phyloP scores from a whole-genome alignment of 2,113 vertebrate species.

The Halichoeres trimaculatus region DNA sequence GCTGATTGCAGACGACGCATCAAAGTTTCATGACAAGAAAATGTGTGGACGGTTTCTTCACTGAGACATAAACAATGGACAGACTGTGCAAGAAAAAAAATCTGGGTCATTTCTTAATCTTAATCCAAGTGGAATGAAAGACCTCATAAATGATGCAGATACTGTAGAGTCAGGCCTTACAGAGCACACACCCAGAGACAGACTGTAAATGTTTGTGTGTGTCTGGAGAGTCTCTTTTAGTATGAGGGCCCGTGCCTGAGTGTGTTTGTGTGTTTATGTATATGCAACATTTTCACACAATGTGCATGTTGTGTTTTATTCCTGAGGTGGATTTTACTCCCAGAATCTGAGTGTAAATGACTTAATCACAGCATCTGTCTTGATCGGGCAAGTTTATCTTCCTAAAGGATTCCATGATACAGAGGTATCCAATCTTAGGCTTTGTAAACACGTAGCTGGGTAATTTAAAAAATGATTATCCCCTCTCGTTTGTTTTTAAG shows the following conservation, averaged over 20 bases:
- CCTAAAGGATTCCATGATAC: background rate
- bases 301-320: background rate
- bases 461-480: too few species aligned
- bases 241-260: conserved; percentile 23
- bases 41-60: background rate
- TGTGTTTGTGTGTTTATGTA: conserved; percentile 23
- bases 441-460: too few species aligned
- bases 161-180: conserved; percentile 28
- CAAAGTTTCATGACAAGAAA: conserved; percentile 23
- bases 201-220: conserved; percentile 33
- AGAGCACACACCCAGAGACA: conserved; percentile 26
- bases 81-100: conserved; percentile 3
- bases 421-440: too few species aligned
- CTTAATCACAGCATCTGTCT: background rate
- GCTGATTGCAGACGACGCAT: conserved; percentile 1
- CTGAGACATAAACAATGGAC: conserved; percentile 13
- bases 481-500: too few species aligned
- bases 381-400: background rate
- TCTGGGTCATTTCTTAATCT: conserved; percentile 65
- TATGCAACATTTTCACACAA: background rate
- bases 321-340: conserved; percentile 1
- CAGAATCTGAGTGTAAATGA: background rate
- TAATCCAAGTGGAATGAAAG: conserved; percentile 49
- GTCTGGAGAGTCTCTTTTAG: conserved; percentile 28
- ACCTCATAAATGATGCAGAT: conserved; percentile 72